These are phyloP conservation scores for Drosophila elegans DNA, from an alignment of 1,140 invertebrate genomes.

Conservation along the genomic window DNA sequence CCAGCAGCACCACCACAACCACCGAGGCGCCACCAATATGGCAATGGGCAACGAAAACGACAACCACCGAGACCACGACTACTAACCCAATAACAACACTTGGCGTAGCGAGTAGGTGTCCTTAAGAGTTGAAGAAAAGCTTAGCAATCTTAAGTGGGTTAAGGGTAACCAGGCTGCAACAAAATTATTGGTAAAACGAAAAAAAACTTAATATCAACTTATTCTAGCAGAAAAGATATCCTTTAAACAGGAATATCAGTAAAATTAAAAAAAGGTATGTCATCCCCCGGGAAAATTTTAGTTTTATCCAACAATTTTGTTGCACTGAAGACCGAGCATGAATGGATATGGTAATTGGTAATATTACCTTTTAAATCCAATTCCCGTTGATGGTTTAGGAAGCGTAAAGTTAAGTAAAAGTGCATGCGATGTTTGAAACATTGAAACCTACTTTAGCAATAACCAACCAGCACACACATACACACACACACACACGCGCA, in stretches of 20 bases:
- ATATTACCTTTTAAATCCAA: constrained; percentile 14
- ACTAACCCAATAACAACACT: constrained; percentile 66
- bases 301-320: constrained; percentile 12
- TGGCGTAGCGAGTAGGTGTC: constrained; percentile 61
- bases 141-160: constrained; percentile 21
- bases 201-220: not conserved
- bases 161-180: not conserved
- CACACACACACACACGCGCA: too few species aligned
- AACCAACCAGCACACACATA: constrained; percentile 19
- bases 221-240: too few species aligned
- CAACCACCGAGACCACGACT: constrained; percentile 30
- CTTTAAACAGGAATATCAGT: too few species aligned
- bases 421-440: constrained; percentile 74
- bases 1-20: constrained; percentile 12
- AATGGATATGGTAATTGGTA: constrained; percentile 19
- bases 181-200: not conserved
- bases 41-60: constrained; percentile 9
- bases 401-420: constrained; percentile 39
- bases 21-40: constrained; percentile 12
- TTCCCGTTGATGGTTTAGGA: constrained; percentile 21
- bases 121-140: constrained; percentile 4
- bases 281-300: not conserved
- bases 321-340: not conserved
- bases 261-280: too few species aligned
- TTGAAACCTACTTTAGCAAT: constrained; percentile 69